Evolutionary conservation across 2,888 invertebrate species (phyloP).

Genomic region (Cenopis cana): DNA sequence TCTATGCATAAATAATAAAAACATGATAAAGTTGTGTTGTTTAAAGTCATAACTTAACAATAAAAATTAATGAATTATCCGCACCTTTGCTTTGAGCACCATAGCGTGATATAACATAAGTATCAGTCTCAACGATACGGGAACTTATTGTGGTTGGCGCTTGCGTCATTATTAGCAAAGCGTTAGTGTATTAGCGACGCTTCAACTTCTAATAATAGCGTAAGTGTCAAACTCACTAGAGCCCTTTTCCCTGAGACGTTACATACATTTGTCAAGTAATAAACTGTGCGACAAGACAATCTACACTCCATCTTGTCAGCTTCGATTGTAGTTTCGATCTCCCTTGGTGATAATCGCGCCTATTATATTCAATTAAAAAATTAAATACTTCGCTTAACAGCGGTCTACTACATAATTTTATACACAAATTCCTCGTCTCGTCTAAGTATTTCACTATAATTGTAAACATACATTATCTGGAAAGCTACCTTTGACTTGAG

Average conservation of each 20-base stretch:
- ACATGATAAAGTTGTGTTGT: neutral
- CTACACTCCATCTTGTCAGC: neutral
- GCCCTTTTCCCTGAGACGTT: neutral
- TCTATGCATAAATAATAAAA: neutral
- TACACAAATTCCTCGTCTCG: constrained; percentile 27
- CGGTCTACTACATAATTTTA: constrained; percentile 21
- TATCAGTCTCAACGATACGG: neutral
- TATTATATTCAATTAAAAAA: too few species aligned
- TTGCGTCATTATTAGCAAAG: neutral
- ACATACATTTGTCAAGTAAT: constrained; percentile 4
- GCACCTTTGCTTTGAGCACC: constrained; percentile 1
- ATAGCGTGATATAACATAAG: neutral
- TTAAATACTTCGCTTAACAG: constrained; percentile 18
- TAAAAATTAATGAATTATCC: constrained; percentile 10
- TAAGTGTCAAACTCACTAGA: neutral
- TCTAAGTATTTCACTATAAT: constrained; percentile 35
- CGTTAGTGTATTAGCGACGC: neutral
- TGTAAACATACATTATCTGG: constrained; percentile 33
- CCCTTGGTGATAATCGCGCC: constrained; percentile 13
- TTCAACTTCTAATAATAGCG: neutral
- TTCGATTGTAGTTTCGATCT: constrained; percentile 19
- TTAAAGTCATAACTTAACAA: constrained; percentile 6
- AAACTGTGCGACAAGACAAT: constrained; percentile 7
- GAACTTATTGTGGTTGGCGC: neutral
- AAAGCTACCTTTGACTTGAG: constrained; percentile 13